phyloP scores from a whole-genome alignment of 2,888 invertebrate species.

The Auanema sp. region DNA sequence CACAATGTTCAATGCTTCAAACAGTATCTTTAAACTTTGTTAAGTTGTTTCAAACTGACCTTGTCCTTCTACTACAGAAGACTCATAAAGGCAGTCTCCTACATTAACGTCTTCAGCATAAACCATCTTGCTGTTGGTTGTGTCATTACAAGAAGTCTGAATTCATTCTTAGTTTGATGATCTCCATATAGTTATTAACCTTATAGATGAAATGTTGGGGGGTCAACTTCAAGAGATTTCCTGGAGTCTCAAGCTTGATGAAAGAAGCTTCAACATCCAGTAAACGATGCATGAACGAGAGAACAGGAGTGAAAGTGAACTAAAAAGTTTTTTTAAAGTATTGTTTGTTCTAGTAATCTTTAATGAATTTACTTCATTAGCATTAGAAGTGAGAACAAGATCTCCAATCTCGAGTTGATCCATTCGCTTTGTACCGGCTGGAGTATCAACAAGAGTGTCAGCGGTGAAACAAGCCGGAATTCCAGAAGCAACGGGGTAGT shows the following conservation, averaged over 20 bases:
- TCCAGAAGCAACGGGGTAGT: constrained; percentile 54
- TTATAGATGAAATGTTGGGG: constrained; percentile 58
- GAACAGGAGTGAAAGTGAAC: constrained; percentile 44
- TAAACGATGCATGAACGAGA: constrained; percentile 48
- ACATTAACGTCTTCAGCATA: constrained; percentile 48
- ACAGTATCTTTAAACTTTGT: too few relatives aligned
- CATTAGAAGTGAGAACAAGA: constrained; percentile 41
- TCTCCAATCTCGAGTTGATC: constrained; percentile 48
- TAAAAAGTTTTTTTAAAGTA: constrained; percentile 12
- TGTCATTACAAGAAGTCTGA: constrained; percentile 27
- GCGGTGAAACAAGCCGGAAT: constrained; percentile 55
- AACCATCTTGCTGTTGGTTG: constrained; percentile 28
- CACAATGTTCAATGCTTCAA: constrained; percentile 27
- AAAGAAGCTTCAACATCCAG: constrained; percentile 47
- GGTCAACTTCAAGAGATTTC: constrained; percentile 37
- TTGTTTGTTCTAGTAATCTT: background rate
- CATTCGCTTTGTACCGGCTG: constrained; percentile 41
- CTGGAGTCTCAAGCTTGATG: constrained; percentile 40
- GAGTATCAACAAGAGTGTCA: constrained; percentile 35
- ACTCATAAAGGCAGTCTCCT: constrained; percentile 49
- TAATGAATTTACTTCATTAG: constrained; percentile 28
- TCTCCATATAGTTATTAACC: constrained; percentile 12
- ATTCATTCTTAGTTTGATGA: constrained; percentile 8
- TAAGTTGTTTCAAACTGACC: constrained; percentile 17
- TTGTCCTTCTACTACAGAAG: constrained; percentile 15